Conservation (phyloP, 2,888 invertebrate genomes). For the Conus canariensis region DNA sequence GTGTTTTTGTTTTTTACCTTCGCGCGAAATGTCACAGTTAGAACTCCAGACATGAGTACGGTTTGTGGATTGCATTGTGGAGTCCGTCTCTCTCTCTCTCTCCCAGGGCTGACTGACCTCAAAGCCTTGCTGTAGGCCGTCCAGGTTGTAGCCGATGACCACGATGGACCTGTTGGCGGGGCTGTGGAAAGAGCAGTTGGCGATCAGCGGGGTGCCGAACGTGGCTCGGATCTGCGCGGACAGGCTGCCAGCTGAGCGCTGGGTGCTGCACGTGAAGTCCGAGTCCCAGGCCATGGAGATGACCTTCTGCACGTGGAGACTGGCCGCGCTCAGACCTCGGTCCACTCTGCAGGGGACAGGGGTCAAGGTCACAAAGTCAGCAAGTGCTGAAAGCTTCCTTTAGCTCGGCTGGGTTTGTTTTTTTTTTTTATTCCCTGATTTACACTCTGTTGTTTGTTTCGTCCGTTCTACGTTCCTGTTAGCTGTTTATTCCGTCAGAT, state of each 20-base stretch:
- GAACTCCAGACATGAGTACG: too few relatives aligned
- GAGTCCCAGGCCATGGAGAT: slow-evolving; percentile 70
- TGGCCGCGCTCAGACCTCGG: slow-evolving; percentile 60
- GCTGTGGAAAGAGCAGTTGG: slow-evolving; percentile 68
- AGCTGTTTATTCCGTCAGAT: too few relatives aligned
- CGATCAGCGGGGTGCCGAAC: slow-evolving; percentile 60
- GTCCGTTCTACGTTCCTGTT: too few relatives aligned
- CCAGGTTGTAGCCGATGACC: slow-evolving; percentile 66
- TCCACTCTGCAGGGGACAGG: slow-evolving; percentile 56
- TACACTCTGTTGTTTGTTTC: too few relatives aligned
- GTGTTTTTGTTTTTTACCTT: too few relatives aligned
- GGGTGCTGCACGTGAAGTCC: slow-evolving; percentile 64
- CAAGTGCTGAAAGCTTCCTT: background rate
- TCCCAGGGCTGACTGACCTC: slow-evolving; percentile 50
- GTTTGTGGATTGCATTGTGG: too few relatives aligned
- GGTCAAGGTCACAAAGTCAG: background rate
- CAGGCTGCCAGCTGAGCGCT: slow-evolving; percentile 51
- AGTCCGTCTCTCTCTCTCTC: too few relatives aligned
- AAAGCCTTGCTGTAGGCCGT: slow-evolving; percentile 62
- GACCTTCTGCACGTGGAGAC: slow-evolving; percentile 61
- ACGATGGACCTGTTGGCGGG: slow-evolving; percentile 67
- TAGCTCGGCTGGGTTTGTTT: too few relatives aligned
- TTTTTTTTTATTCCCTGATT: background rate
- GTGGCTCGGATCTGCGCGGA: slow-evolving; percentile 58
- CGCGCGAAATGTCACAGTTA: too few relatives aligned